A percentile compares a stretch with the other conserved stretches of the same genome.
phyloP scores from a whole-genome alignment of 2,888 invertebrate genomes.

The Patella ulyssiponensis region DNA sequence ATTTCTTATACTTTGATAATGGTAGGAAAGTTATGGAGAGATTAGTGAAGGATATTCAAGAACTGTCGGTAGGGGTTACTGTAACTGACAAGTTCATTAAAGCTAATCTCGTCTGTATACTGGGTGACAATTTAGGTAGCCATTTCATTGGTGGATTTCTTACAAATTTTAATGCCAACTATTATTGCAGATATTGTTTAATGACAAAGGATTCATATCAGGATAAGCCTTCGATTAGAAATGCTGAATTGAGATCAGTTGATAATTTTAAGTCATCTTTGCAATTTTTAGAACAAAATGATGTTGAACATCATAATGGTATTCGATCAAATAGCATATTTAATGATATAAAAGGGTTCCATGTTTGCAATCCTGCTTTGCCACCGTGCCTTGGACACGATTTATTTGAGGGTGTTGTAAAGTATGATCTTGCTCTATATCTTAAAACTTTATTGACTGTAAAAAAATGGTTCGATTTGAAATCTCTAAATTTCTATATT shows the following conservation, averaged over 20 bases:
- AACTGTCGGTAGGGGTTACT: not conserved
- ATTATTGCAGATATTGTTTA: not conserved
- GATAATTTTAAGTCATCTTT: not conserved
- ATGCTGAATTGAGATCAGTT: not conserved
- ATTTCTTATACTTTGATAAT: not conserved
- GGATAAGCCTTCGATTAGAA: not conserved
- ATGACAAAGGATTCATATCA: conserved; percentile 4
- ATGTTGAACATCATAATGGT: not conserved
- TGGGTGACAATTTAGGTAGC: too few relatives aligned
- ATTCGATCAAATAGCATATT: not conserved
- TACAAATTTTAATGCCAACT: not conserved
- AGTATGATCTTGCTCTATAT: not conserved
- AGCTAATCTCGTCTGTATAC: too few relatives aligned
- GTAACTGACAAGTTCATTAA: too few relatives aligned
- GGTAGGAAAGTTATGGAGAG: not conserved
- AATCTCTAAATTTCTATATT: not conserved
- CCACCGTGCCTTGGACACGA: conserved; percentile 1
- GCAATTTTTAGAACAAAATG: not conserved
- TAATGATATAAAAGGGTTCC: conserved; percentile 3
- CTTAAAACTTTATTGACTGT: not conserved
- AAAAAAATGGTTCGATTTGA: not conserved
- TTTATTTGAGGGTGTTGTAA: not conserved
- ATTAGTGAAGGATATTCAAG: not conserved
- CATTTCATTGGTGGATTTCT: too few relatives aligned
- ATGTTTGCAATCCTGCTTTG: not conserved